A percentile compares a stretch with the other conserved stretches of the same genome.
Evolutionary conservation across 1,140 invertebrate genomes (phyloP).

Genomic region (Eriosoma lanigerum): DNA sequence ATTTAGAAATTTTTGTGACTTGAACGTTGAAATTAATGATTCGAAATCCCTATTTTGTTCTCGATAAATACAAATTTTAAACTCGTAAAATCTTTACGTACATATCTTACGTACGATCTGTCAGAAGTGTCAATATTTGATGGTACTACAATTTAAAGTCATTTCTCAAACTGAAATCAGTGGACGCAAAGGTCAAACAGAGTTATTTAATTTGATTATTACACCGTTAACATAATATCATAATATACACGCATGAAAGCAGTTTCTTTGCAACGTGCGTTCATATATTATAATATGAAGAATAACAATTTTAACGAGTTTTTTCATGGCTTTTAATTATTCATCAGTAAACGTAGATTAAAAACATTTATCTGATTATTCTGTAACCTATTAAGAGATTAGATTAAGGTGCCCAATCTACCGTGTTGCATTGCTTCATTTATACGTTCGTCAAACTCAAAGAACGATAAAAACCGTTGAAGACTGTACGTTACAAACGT

Average conservation of each 20-base stretch:
- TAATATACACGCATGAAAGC: not conserved
- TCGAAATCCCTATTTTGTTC: too few species aligned
- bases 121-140: too few species aligned
- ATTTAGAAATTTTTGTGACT: too few species aligned
- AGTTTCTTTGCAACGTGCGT: not conserved
- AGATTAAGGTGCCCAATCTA: constrained; percentile 24
- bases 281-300: too few species aligned
- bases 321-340: constrained; percentile 3
- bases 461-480: constrained; percentile 4
- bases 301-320: constrained; percentile 29
- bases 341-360: constrained; percentile 30
- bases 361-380: constrained; percentile 34
- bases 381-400: constrained; percentile 38
- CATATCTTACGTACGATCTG: too few species aligned
- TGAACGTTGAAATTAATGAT: too few species aligned
- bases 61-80: too few species aligned
- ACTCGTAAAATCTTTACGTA: too few species aligned
- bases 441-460: not conserved
- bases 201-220: too few species aligned
- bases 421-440: not conserved
- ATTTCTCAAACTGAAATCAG: too few species aligned
- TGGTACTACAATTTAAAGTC: too few species aligned
- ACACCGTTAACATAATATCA: too few species aligned
- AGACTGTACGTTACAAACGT: not conserved
- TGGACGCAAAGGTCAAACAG: constrained; percentile 1